These are phyloP conservation scores for Loripinus fragilis DNA, from an alignment of 2,888 invertebrate genomes.

Conservation along the genomic window DNA sequence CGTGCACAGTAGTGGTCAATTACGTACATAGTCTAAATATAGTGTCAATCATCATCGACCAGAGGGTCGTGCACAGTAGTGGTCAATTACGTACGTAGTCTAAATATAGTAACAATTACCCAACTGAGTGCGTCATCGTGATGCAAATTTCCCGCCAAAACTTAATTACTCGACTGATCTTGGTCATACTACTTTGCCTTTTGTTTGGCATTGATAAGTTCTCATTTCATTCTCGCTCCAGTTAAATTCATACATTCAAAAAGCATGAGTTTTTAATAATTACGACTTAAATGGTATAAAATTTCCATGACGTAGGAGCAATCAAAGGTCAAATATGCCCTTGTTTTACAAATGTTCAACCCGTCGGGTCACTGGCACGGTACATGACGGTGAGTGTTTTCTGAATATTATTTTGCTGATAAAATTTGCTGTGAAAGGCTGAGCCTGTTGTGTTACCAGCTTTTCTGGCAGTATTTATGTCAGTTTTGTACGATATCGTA, in stretches of 20 bases:
- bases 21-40: too few relatives aligned
- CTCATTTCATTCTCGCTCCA: neutral
- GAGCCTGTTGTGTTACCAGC: conserved; percentile 55
- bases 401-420: conserved; percentile 85
- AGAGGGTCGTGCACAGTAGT: too few relatives aligned
- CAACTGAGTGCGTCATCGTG: neutral
- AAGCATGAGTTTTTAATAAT: neutral
- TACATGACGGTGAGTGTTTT: conserved; percentile 85
- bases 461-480: conserved; percentile 45
- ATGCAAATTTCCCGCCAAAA: neutral
- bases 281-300: neutral
- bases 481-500: conserved; percentile 51
- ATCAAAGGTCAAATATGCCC: conserved; percentile 82
- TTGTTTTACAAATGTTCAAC: conserved; percentile 81
- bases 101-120: conserved; percentile 15
- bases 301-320: conserved; percentile 71
- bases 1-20: too few relatives aligned
- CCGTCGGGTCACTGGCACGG: conserved; percentile 83
- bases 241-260: neutral
- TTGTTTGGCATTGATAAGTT: neutral
- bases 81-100: conserved; percentile 4
- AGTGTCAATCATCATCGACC: too few relatives aligned
- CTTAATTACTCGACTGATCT: neutral
- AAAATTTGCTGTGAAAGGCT: conserved; percentile 84
- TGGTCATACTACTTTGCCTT: neutral